phyloP scores from a whole-genome alignment of 2,888 invertebrate species.

The Lasioglossum figueresi region DNA sequence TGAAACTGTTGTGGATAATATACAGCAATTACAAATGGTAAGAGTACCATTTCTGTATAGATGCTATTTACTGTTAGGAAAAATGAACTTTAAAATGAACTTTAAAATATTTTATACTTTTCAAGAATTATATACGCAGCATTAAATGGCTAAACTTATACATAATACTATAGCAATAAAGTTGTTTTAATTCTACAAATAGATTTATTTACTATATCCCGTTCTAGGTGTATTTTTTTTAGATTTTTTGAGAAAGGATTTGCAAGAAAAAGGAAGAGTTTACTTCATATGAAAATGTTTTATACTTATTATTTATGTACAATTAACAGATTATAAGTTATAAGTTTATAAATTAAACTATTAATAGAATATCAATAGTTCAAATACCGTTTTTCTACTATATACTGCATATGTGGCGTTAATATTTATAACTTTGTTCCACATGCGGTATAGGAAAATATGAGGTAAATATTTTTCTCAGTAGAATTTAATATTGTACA shows the following conservation, averaged over 20 bases:
- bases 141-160: constrained; percentile 56
- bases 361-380: constrained; percentile 30
- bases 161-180: constrained; percentile 76
- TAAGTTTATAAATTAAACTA: constrained; percentile 40
- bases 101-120: constrained; percentile 69
- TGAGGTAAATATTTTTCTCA: constrained; percentile 53
- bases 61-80: constrained; percentile 37
- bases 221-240: constrained; percentile 29
- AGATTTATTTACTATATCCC: constrained; percentile 63
- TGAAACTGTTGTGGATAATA: constrained; percentile 44
- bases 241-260: constrained; percentile 24
- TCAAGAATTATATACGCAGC: constrained; percentile 51
- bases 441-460: constrained; percentile 47
- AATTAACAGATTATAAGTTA: constrained; percentile 29
- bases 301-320: constrained; percentile 35
- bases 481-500: constrained; percentile 78
- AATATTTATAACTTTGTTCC: constrained; percentile 31
- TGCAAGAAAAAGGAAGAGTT: constrained; percentile 35
- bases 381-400: constrained; percentile 24
- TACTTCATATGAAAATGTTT: constrained; percentile 48
- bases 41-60: constrained; percentile 19
- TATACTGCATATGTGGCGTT: constrained; percentile 21
- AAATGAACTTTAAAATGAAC: constrained; percentile 47
- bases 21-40: constrained; percentile 15
- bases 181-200: constrained; percentile 60